Evolutionary conservation across 2,113 vertebrate genomes (phyloP), one percentile per base, ranked within the genome.

Genomic region (Mystacornis crossleyi): DNA sequence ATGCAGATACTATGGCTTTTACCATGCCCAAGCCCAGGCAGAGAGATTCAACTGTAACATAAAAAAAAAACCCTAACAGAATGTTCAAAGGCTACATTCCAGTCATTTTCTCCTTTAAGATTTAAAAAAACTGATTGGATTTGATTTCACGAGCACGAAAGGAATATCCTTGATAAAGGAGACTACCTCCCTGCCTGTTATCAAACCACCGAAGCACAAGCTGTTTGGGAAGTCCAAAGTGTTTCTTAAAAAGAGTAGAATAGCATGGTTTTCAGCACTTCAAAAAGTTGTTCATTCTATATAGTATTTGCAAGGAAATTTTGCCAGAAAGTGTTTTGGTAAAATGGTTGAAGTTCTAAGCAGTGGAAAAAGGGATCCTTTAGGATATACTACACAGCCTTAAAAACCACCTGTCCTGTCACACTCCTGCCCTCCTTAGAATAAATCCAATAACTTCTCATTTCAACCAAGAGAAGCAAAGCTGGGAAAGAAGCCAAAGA

Each of bases 381-480:
- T 42, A 86, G 67, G 54, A 91, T n/a, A 26, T 16, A 34, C 7
- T 57, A 65, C 13, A 58, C 14, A 70, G 82, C 54, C 53, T 91
- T 77, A 70, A 58, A 94, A 93, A 90, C 74, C 83, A 87, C 20
- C 64, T 20, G 1, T 45, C 2, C 5, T 85, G 84, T 77, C 62
- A 82, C 42, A 57, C 33, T 38, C 40, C 73, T 8, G 3, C 62
- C 74, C 74, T 75, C 51, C 66, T 66, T 55, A 58, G 42, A 77
- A 86, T 66, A 93, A 94, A 96, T 90, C 74, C 34, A 91, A 2
- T 91, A 93, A 94, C 58, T 94, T 90, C 48, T 80, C 78, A 89
- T 94, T 95, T 93, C 81, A 94, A 81, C 66, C 42, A 95, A 75
- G 80, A 92, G 77, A 91, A 91, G 60, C 36, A 94, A 84, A 91